phyloP scores from a whole-genome alignment of 2,797 vertebrate genomes.

The Xiphophorus birchmanni region DNA sequence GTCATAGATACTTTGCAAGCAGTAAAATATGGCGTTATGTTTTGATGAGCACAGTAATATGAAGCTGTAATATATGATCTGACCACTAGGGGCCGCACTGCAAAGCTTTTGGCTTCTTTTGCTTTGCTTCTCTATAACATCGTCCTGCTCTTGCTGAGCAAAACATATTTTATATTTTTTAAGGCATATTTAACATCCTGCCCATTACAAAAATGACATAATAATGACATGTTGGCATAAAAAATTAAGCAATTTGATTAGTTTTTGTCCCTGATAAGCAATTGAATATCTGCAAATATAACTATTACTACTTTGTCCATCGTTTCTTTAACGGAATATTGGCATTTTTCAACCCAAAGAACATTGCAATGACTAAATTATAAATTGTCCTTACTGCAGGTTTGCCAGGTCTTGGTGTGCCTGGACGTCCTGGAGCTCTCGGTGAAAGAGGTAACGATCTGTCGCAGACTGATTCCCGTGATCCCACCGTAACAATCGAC shows the following conservation, averaged over 20 bases:
- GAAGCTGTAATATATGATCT: not conserved
- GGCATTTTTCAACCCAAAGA: not conserved
- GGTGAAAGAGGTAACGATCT: constrained; percentile 87
- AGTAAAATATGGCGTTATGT: not conserved
- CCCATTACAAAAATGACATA: not conserved
- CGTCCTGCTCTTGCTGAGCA: not conserved
- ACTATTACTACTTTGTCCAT: not conserved
- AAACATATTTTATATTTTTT: not conserved
- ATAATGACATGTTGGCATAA: not conserved
- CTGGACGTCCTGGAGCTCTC: constrained; percentile 81
- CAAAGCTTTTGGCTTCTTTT: not conserved
- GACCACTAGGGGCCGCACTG: not conserved
- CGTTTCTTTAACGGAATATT: not conserved
- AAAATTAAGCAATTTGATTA: not conserved
- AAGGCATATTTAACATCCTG: not conserved
- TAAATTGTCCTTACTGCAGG: constrained; percentile 73
- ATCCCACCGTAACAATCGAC: not conserved
- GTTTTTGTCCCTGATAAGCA: not conserved
- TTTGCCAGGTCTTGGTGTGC: constrained; percentile 85
- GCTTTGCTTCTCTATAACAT: not conserved
- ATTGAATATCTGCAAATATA: not conserved
- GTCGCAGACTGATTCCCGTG: not conserved
- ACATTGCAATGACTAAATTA: too few relatives aligned
- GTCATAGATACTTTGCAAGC: not conserved
- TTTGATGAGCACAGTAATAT: not conserved